A percentile compares a stretch with the other conserved stretches of the same genome.
These are phyloP conservation scores for Dicyrtomina minuta DNA, from an alignment of 2,888 invertebrate genomes.

Conservation along the genomic window DNA sequence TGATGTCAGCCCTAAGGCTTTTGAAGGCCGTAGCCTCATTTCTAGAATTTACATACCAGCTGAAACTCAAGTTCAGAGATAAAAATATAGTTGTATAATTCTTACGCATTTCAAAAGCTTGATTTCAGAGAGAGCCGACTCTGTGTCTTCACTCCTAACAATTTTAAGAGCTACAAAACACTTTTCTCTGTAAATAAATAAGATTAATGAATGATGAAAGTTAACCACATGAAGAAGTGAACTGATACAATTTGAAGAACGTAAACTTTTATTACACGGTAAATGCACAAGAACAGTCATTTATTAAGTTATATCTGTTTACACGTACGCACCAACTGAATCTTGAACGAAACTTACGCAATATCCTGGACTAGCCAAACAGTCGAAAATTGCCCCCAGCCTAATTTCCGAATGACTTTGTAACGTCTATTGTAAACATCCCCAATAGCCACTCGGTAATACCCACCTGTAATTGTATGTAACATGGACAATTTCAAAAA, in stretches of 20 bases:
- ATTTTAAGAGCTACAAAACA: conserved; percentile 80
- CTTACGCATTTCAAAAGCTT: conserved; percentile 65
- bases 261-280: neutral
- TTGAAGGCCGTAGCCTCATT: too few species aligned
- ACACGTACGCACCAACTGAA: too few species aligned
- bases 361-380: conserved; percentile 81
- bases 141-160: conserved; percentile 78
- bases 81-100: too few species aligned
- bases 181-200: conserved; percentile 26
- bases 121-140: conserved; percentile 81
- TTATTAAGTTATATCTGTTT: too few species aligned
- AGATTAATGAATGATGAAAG: neutral
- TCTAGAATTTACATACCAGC: too few species aligned
- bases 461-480: conserved; percentile 62
- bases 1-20: too few species aligned
- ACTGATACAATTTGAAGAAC: neutral
- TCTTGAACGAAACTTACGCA: neutral
- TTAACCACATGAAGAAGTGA: too few species aligned
- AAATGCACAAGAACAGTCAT: neutral
- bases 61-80: too few species aligned
- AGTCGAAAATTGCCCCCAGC: conserved; percentile 86
- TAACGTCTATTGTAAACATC: conserved; percentile 65
- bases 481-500: too few species aligned
- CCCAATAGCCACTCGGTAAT: conserved; percentile 65
- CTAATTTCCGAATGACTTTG: conserved; percentile 72